Conservation (phyloP, 1,140 invertebrate genomes). For the Daktulosphaira vitifoliae region DNA sequence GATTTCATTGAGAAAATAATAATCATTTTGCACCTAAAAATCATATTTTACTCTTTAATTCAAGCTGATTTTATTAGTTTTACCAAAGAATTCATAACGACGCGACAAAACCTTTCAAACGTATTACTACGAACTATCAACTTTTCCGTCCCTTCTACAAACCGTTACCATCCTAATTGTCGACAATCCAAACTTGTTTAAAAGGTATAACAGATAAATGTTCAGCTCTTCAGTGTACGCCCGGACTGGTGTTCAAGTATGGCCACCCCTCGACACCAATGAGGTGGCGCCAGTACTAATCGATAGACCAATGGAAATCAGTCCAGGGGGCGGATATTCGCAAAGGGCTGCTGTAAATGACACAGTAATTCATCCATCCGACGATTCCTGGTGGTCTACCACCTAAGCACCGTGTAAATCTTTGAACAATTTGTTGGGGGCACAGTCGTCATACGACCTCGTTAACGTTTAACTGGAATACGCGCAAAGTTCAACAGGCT, state of each 20-base stretch:
- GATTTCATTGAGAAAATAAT: too few relatives aligned
- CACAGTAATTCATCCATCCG: not conserved
- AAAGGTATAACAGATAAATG: constrained; percentile 4
- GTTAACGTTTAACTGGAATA: not conserved
- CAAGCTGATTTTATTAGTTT: not conserved
- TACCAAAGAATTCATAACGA: constrained; percentile 17
- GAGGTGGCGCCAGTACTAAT: not conserved
- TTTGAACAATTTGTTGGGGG: not conserved
- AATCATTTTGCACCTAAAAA: too few relatives aligned
- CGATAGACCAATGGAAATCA: constrained; percentile 7
- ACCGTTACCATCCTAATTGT: constrained; percentile 21
- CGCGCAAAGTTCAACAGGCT: not conserved
- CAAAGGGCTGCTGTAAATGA: not conserved
- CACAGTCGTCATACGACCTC: too few relatives aligned
- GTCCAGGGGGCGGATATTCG: not conserved
- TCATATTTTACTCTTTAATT: not conserved
- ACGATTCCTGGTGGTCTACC: constrained; percentile 1
- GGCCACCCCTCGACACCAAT: constrained; percentile 18
- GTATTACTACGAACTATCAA: too few relatives aligned
- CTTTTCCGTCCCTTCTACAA: not conserved
- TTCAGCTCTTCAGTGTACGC: not conserved
- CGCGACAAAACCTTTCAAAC: not conserved
- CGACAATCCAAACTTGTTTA: constrained; percentile 25
- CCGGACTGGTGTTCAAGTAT: constrained; percentile 11
- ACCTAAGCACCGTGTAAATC: not conserved